A percentile compares a stretch with the other conserved stretches of the same genome.
Evolutionary conservation across 64 coral and sea anemone species (phyloP).

Genomic region (Anthopleura sola): DNA sequence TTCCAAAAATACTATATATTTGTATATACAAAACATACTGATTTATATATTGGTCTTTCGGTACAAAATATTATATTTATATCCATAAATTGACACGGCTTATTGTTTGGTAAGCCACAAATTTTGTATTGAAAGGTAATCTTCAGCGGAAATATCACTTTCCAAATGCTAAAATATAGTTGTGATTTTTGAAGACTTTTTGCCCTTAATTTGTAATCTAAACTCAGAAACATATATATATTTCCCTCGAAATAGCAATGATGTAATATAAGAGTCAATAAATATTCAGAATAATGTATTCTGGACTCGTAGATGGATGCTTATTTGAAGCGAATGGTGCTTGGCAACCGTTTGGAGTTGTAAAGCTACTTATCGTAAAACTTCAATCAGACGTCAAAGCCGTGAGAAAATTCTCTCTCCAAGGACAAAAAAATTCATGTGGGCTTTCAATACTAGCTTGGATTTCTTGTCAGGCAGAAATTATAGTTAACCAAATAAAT

Average conservation of each 20-base stretch:
- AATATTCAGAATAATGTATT: background rate
- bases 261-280: background rate
- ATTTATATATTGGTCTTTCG: background rate
- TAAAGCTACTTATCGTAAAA: background rate
- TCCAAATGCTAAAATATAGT: background rate
- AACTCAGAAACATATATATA: background rate
- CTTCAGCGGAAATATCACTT: background rate
- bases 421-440: background rate
- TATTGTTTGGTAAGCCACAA: background rate
- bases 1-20: background rate
- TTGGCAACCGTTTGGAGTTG: background rate
- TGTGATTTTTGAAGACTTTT: background rate
- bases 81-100: background rate
- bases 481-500: background rate
- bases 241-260: background rate
- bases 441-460: too few relatives aligned
- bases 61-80: background rate
- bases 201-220: background rate
- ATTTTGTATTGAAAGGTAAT: background rate
- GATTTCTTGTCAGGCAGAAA: too few relatives aligned
- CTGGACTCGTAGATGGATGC: background rate
- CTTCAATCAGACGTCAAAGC: background rate
- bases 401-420: background rate
- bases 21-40: background rate
- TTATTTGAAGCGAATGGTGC: background rate